phyloP scores from a whole-genome alignment of 2,888 invertebrate species.

The Tachystola acroxantha region DNA sequence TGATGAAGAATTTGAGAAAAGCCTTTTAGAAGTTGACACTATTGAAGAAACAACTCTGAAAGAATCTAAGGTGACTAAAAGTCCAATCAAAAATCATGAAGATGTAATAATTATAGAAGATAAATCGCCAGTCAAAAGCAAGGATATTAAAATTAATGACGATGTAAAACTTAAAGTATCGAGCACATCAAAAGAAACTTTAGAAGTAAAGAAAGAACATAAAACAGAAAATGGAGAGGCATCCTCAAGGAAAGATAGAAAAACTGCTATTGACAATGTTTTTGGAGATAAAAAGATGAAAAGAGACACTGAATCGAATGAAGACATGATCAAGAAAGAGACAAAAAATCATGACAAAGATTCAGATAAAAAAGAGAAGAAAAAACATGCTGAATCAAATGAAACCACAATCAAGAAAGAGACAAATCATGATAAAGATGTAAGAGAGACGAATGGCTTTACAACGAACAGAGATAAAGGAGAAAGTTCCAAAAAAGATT shows the following conservation, averaged over 20 bases:
- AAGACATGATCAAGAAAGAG: slow-evolving; percentile 1
- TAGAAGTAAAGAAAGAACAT: slow-evolving; percentile 2
- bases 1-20: slow-evolving; percentile 84
- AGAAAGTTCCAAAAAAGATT: slow-evolving; percentile 10
- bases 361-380: not conserved
- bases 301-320: slow-evolving; percentile 2
- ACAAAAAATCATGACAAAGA: not conserved
- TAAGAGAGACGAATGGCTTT: not conserved
- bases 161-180: not conserved
- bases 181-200: not conserved
- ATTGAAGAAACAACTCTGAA: slow-evolving; percentile 4
- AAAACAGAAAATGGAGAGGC: not conserved
- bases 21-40: slow-evolving; percentile 80
- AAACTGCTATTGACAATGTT: not conserved
- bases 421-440: slow-evolving; percentile 1
- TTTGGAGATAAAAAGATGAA: slow-evolving; percentile 2
- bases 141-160: not conserved
- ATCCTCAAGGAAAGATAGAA: not conserved
- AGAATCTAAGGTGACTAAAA: slow-evolving; percentile 7
- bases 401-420: not conserved
- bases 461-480: slow-evolving; percentile 6
- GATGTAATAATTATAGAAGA: not conserved
- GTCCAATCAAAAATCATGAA: slow-evolving; percentile 2
- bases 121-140: not conserved
- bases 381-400: not conserved